Percentiles rank a stretch among this genome's conserved stretches.
Conservation (phyloP, 2,113 vertebrate genomes). For the Oreochromis aureus region DNA sequence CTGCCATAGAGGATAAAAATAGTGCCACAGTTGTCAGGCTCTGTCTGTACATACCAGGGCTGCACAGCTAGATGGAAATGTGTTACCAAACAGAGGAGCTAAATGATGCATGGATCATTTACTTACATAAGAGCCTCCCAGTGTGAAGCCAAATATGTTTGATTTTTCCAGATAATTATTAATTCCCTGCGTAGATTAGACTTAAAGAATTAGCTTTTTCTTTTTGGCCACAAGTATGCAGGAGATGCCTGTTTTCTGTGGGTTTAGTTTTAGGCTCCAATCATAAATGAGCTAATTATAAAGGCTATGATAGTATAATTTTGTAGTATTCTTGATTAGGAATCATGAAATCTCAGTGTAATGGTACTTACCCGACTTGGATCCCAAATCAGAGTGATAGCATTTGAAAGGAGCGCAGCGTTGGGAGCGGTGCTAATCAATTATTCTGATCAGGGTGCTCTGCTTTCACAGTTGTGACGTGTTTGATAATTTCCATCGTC, state of each 20-base stretch:
- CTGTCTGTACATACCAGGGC: constrained; percentile 24
- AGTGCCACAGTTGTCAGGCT: constrained; percentile 53
- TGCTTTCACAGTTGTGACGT: not conserved
- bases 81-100: not conserved
- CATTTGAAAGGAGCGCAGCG: not conserved
- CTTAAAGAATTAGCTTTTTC: not conserved
- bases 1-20: constrained; percentile 64
- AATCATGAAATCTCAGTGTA: not conserved
- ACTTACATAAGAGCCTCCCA: not conserved
- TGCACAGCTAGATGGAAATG: not conserved
- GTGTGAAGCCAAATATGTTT: not conserved
- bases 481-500: not conserved
- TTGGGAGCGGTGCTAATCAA: not conserved
- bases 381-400: not conserved
- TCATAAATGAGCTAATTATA: not conserved
- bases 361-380: not conserved
- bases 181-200: not conserved
- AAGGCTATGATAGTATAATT: not conserved
- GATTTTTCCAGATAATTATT: not conserved
- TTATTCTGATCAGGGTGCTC: not conserved
- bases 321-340: not conserved
- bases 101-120: not conserved
- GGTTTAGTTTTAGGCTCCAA: not conserved
- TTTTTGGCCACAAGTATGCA: not conserved
- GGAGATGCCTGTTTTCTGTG: not conserved